These are phyloP conservation scores for Ondatra zibethicus DNA, from an alignment of 2,113 vertebrate species.

Conservation along the genomic window DNA sequence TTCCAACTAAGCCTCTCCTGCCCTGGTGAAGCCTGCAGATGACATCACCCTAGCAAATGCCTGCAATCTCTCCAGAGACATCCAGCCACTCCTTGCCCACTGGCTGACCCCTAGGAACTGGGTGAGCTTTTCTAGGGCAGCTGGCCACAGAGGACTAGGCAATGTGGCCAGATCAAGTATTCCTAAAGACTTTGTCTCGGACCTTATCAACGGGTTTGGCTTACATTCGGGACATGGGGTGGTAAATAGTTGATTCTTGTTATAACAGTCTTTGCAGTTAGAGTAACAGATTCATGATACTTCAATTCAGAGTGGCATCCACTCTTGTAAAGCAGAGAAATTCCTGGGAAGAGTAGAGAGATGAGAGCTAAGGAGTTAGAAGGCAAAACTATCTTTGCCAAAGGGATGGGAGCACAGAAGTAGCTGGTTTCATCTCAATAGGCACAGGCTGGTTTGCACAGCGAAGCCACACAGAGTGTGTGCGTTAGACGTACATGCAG, in stretches of 20 bases:
- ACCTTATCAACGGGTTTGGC: conserved; percentile 67
- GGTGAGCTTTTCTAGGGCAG: background rate
- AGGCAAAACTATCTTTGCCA: conserved; percentile 43
- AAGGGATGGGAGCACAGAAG: background rate
- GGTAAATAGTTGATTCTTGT: conserved; percentile 56
- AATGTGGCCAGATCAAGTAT: background rate
- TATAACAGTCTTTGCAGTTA: background rate
- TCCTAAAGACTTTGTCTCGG: conserved; percentile 20
- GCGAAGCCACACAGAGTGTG: background rate
- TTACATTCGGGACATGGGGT: conserved; percentile 34
- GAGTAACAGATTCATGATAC: conserved; percentile 1
- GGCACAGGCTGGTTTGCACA: background rate
- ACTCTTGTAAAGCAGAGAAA: background rate
- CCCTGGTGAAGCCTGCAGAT: background rate
- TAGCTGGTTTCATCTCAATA: conserved; percentile 10
- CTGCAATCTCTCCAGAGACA: background rate
- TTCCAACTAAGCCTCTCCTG: background rate
- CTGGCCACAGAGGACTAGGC: conserved; percentile 36
- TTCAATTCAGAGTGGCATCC: conserved; percentile 14
- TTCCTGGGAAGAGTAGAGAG: conserved; percentile 61
- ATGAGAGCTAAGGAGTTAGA: conserved; percentile 62
- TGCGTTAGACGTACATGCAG: background rate
- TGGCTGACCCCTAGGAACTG: background rate
- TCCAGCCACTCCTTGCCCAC: background rate
- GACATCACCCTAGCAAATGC: background rate